phyloP scores from a whole-genome alignment of 2,888 invertebrate genomes.

The Dynastes maya region DNA sequence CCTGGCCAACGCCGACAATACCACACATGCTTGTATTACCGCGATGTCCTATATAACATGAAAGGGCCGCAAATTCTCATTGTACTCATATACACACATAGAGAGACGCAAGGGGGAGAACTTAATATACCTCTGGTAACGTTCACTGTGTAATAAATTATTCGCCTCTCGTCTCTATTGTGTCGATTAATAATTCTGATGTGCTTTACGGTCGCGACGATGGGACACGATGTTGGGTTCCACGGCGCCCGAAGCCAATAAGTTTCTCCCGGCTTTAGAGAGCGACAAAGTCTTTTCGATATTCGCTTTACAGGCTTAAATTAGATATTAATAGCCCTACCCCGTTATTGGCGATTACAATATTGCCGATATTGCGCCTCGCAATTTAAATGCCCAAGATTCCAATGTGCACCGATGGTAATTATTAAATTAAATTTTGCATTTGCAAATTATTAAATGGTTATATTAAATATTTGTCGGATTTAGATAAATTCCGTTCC shows the following conservation, averaged over 20 bases:
- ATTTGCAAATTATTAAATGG: too few species aligned
- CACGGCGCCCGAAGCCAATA: constrained; percentile 27
- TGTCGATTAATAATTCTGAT: constrained; percentile 43
- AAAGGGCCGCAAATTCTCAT: constrained; percentile 39
- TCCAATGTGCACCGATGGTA: too few species aligned
- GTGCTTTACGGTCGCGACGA: constrained; percentile 22
- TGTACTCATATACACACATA: constrained; percentile 21
- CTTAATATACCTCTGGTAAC: constrained; percentile 33
- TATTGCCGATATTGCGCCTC: not conserved
- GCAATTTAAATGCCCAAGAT: not conserved
- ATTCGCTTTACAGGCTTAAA: constrained; percentile 20
- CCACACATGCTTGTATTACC: constrained; percentile 4
- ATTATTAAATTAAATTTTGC: too few species aligned
- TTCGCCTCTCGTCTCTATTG: constrained; percentile 39
- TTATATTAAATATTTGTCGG: too few species aligned
- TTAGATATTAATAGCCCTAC: constrained; percentile 18
- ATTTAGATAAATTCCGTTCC: too few species aligned
- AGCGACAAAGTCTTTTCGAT: not conserved
- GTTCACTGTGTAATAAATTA: constrained; percentile 35
- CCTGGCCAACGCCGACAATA: constrained; percentile 11
- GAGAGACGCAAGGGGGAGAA: constrained; percentile 12
- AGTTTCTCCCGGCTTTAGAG: not conserved
- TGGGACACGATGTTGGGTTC: not conserved
- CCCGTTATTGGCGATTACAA: constrained; percentile 9
- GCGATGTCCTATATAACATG: constrained; percentile 49